These are phyloP conservation scores for Sphaeridia pumilis DNA, from an alignment of 2,888 invertebrate species.

Conservation along the genomic window DNA sequence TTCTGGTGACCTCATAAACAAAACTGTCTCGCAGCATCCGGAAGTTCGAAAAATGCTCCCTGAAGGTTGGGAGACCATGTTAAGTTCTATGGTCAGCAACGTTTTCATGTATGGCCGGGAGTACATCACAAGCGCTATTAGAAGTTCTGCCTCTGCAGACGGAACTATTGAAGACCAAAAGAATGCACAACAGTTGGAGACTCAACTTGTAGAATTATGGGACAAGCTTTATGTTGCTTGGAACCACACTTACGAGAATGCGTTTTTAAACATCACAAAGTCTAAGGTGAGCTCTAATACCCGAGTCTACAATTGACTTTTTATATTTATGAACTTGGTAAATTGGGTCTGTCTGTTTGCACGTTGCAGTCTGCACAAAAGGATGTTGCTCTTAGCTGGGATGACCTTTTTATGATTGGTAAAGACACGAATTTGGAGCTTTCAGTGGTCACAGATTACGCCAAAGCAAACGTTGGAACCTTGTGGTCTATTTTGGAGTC, in stretches of 20 bases:
- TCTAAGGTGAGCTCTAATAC: neutral
- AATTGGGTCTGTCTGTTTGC: no score
- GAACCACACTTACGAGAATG: constrained; percentile 48
- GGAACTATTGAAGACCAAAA: constrained; percentile 51
- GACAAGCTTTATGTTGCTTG: constrained; percentile 86
- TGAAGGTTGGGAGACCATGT: constrained; percentile 66
- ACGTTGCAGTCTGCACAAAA: neutral
- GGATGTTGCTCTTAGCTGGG: constrained; percentile 15
- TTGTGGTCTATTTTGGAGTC: constrained; percentile 74
- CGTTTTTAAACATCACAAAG: constrained; percentile 11
- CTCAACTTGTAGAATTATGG: constrained; percentile 83
- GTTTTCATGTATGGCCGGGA: constrained; percentile 86
- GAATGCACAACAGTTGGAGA: constrained; percentile 70
- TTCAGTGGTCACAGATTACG: constrained; percentile 63
- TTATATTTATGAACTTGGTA: no score
- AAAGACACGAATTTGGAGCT: constrained; percentile 50
- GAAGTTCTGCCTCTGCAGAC: constrained; percentile 45
- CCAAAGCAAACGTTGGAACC: constrained; percentile 80
- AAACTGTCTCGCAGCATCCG: constrained; percentile 78
- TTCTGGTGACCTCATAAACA: constrained; percentile 75
- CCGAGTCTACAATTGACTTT: no score
- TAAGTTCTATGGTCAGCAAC: constrained; percentile 82
- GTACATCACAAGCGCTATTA: constrained; percentile 68
- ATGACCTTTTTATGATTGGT: constrained; percentile 29
- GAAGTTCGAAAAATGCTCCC: constrained; percentile 72